These are phyloP conservation scores for Pseudachorutes palmiensis DNA, from an alignment of 1,140 invertebrate genomes.

Conservation along the genomic window DNA sequence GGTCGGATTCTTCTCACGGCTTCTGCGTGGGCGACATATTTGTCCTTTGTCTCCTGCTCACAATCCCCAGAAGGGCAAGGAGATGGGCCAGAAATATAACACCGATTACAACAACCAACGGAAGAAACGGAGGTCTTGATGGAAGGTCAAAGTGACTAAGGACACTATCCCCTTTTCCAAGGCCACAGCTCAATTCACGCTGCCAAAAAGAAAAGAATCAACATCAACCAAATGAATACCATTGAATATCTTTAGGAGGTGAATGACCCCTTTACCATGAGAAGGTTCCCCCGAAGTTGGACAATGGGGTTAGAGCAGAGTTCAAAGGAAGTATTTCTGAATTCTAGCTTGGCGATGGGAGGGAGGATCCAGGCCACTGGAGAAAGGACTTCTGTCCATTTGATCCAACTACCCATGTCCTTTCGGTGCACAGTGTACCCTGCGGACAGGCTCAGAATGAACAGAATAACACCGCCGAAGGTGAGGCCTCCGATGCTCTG, in stretches of 20 bases:
- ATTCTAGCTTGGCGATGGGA: slow-evolving; percentile 56
- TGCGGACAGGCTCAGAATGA: slow-evolving; percentile 55
- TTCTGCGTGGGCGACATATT: neutral
- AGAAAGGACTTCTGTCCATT: slow-evolving; percentile 59
- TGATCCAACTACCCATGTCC: slow-evolving; percentile 58
- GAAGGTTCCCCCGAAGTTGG: slow-evolving; percentile 24
- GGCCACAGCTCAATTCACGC: slow-evolving; percentile 1
- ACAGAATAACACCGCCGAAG: slow-evolving; percentile 54
- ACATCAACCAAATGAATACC: neutral
- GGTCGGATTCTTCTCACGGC: neutral
- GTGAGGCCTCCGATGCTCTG: slow-evolving; percentile 49
- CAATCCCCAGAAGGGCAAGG: slow-evolving; percentile 16
- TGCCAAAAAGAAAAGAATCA: slow-evolving; percentile 5
- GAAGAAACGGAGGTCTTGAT: slow-evolving; percentile 14
- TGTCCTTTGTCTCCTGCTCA: neutral
- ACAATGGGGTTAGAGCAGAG: slow-evolving; percentile 37
- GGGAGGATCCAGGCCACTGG: slow-evolving; percentile 67
- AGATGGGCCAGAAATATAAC: slow-evolving; percentile 19
- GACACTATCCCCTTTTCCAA: neutral
- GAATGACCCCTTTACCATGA: slow-evolving; percentile 31
- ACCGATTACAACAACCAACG: neutral
- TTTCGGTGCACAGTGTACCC: slow-evolving; percentile 63
- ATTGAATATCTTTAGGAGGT: neutral
- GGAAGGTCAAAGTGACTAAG: slow-evolving; percentile 3
- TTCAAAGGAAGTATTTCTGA: slow-evolving; percentile 39